Percentiles rank a stretch among this genome's conserved stretches.
phyloP scores from a whole-genome alignment of 2,797 vertebrate genomes.

The Pseudotriccus pelzelni region DNA sequence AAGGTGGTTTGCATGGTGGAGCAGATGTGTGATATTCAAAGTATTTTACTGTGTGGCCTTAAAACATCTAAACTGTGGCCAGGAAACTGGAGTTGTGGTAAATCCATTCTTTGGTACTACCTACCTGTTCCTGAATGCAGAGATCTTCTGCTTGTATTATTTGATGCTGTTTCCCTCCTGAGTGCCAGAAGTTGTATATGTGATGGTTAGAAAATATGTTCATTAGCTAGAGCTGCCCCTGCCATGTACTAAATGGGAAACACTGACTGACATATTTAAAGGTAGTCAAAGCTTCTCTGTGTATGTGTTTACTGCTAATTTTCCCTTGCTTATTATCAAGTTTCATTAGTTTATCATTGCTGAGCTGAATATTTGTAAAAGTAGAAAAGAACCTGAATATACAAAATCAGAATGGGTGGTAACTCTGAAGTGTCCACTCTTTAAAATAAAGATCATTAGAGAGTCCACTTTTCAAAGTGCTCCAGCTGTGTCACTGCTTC shows the following conservation, averaged over 20 bases:
- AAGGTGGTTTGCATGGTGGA: neutral
- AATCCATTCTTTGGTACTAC: neutral
- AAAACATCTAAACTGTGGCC: neutral
- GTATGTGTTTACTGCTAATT: neutral
- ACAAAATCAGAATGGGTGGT: neutral
- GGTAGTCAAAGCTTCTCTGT: neutral
- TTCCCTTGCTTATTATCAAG: neutral
- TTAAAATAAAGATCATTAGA: neutral
- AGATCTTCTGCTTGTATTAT: neutral
- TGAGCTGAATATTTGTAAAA: neutral
- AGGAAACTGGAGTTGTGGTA: neutral
- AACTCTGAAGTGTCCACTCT: too few species aligned
- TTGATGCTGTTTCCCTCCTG: neutral
- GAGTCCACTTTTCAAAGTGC: neutral
- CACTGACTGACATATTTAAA: neutral
- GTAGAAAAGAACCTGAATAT: neutral
- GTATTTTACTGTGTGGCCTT: neutral
- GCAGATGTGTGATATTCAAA: neutral
- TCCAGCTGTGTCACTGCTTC: neutral
- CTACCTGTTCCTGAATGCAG: neutral
- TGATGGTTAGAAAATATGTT: neutral
- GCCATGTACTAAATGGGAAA: neutral
- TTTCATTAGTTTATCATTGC: neutral
- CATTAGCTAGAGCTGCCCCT: neutral
- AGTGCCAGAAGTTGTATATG: rapidly evolving